Percentiles rank a stretch among this genome's conserved stretches.
phyloP scores from a whole-genome alignment of 1,140 invertebrate genomes.

The Pachyrhynchus sulphureomaculatus region DNA sequence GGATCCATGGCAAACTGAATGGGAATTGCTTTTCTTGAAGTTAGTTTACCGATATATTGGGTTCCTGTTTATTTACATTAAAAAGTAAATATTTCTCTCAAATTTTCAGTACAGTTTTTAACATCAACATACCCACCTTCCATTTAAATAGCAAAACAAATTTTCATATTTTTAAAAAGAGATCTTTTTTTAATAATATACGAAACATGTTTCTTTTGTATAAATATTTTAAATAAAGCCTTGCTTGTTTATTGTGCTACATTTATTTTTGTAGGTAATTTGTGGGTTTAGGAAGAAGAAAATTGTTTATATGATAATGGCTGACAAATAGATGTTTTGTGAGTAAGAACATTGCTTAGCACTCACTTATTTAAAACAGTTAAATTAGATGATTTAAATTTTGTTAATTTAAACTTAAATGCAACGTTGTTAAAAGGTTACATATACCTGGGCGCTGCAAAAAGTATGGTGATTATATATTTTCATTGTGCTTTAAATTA shows the following conservation, averaged over 20 bases:
- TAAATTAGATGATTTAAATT: no score
- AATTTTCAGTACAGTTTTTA: no score
- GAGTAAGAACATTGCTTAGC: constrained; percentile 21
- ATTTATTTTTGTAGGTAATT: constrained; percentile 12
- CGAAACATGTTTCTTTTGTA: neutral
- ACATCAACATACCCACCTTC: no score
- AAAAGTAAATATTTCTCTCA: neutral
- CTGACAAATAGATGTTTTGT: neutral
- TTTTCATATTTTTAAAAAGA: no score
- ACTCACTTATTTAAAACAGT: constrained; percentile 8
- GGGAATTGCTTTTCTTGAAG: constrained; percentile 1
- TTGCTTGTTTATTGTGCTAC: constrained; percentile 1
- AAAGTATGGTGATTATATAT: no score
- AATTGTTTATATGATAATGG: neutral
- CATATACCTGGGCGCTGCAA: no score
- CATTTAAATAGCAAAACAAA: no score
- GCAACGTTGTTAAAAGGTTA: no score
- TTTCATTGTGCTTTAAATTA: no score
- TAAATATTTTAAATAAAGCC: constrained; percentile 3
- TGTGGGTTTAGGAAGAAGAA: constrained; percentile 8
- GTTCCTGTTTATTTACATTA: neutral
- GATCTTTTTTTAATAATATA: no score
- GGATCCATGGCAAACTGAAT: neutral
- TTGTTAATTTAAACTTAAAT: no score
- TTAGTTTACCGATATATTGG: neutral